phyloP scores from a whole-genome alignment of 2,888 invertebrate genomes.

The Pammene aurita region DNA sequence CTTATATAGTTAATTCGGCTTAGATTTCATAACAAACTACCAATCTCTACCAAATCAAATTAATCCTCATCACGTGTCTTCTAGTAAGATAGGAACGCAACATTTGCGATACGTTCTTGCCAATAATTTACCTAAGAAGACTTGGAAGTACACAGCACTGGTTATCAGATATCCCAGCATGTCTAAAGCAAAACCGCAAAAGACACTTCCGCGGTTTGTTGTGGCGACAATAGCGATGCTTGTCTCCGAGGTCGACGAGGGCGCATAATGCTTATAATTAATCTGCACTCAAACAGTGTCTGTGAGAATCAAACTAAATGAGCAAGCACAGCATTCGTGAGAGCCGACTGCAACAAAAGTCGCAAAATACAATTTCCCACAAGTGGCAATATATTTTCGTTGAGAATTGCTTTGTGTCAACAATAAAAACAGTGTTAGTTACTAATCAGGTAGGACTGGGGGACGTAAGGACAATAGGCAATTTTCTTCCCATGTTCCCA shows the following conservation, averaged over 20 bases:
- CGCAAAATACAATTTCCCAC: conserved; percentile 71
- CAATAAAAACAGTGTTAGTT: conserved; percentile 68
- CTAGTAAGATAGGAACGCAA: not conserved
- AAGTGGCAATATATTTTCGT: conserved; percentile 58
- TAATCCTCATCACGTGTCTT: no score
- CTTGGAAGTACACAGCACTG: not conserved
- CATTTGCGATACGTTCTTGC: not conserved
- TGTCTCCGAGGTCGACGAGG: conserved; percentile 50
- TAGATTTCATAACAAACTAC: no score
- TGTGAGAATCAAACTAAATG: conserved; percentile 72
- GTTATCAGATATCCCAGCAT: not conserved
- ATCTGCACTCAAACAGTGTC: conserved; percentile 59
- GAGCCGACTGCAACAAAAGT: conserved; percentile 69
- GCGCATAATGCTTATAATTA: conserved; percentile 68
- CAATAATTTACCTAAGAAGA: not conserved
- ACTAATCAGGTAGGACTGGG: conserved; percentile 72
- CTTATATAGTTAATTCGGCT: not conserved
- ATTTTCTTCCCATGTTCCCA: conserved; percentile 65
- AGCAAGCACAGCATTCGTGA: conserved; percentile 58
- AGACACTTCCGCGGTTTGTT: conserved; percentile 56
- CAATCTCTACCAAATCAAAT: no score
- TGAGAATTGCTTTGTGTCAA: conserved; percentile 74
- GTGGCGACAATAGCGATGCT: conserved; percentile 53
- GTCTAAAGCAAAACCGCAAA: conserved; percentile 42
- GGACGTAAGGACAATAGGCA: conserved; percentile 71